Evolutionary conservation across 1,140 invertebrate species (phyloP).

Genomic region (Zaprionus taronus): DNA sequence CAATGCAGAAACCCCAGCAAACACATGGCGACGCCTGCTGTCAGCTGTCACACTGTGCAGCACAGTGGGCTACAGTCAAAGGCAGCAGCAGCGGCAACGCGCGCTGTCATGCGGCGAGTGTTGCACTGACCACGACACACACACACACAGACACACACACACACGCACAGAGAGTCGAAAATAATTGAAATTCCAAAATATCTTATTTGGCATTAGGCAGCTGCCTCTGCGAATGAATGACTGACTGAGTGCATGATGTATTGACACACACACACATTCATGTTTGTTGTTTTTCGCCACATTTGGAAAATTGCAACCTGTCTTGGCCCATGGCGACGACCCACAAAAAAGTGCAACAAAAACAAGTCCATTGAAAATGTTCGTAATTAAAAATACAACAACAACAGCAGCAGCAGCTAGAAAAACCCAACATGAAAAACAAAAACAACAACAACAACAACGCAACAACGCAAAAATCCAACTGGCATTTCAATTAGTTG

Average conservation of each 20-base stretch:
- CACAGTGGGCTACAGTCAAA: slow-evolving; percentile 52
- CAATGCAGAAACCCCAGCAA: slow-evolving; percentile 27
- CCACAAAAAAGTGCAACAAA: slow-evolving; percentile 56
- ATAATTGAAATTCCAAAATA: slow-evolving; percentile 78
- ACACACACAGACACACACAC: not conserved
- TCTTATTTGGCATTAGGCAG: slow-evolving; percentile 76
- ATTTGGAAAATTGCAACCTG: slow-evolving; percentile 57
- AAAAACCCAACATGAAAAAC: slow-evolving; percentile 17
- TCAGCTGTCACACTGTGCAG: slow-evolving; percentile 44
- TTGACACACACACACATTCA: slow-evolving; percentile 10
- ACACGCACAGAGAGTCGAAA: slow-evolving; percentile 30
- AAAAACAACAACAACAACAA: too few species aligned
- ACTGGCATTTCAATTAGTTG: slow-evolving; percentile 77
- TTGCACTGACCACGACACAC: slow-evolving; percentile 28
- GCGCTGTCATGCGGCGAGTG: slow-evolving; percentile 37
- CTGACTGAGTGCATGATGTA: slow-evolving; percentile 38
- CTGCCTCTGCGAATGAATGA: slow-evolving; percentile 29
- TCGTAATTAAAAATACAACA: slow-evolving; percentile 63
- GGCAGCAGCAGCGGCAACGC: slow-evolving; percentile 7
- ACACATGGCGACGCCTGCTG: slow-evolving; percentile 67
- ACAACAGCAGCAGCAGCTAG: slow-evolving; percentile 33
- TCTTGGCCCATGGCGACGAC: slow-evolving; percentile 77
- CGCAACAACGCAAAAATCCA: slow-evolving; percentile 38
- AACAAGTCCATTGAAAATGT: slow-evolving; percentile 68
- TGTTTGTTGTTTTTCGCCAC: slow-evolving; percentile 49